Conservation (phyloP, 2,888 invertebrate species). For the Brachypalpus laphriformis region DNA sequence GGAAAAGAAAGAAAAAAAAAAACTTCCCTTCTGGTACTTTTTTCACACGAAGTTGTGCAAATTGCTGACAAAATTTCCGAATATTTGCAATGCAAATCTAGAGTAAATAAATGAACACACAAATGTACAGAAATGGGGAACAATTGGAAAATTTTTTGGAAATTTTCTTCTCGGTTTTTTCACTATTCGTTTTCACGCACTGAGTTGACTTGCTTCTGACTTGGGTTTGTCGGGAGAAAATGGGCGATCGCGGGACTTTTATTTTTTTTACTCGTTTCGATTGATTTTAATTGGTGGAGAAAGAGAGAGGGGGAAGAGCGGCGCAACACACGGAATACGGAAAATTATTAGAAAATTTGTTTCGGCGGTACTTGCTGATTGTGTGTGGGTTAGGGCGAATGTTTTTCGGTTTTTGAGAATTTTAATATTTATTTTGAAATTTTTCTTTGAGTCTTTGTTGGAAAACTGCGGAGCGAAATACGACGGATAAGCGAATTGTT, state of each 20-base stretch:
- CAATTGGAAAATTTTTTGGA: slow-evolving; percentile 5
- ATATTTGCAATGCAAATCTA: slow-evolving; percentile 24
- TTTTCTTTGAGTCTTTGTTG: slow-evolving; percentile 34
- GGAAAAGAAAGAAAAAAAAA: slow-evolving; percentile 45
- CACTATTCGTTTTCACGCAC: slow-evolving; percentile 64
- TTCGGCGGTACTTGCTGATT: slow-evolving; percentile 68
- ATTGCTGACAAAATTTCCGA: slow-evolving; percentile 10
- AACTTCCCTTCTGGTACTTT: slow-evolving; percentile 42
- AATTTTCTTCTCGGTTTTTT: slow-evolving; percentile 46
- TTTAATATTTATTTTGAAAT: slow-evolving; percentile 32
- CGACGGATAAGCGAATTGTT: slow-evolving; percentile 69
- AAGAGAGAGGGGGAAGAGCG: slow-evolving; percentile 34
- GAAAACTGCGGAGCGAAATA: slow-evolving; percentile 60
- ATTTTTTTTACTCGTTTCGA: slow-evolving; percentile 54
- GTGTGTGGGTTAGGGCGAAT: slow-evolving; percentile 22
- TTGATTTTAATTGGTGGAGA: slow-evolving; percentile 45
- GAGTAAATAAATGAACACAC: slow-evolving; percentile 55
- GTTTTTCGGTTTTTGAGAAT: slow-evolving; percentile 21
- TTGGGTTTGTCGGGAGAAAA: slow-evolving; percentile 62
- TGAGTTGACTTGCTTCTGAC: slow-evolving; percentile 50
- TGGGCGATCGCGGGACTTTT: slow-evolving; percentile 60
- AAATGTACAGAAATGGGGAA: slow-evolving; percentile 31
- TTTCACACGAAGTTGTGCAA: slow-evolving; percentile 46
- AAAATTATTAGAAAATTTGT: slow-evolving; percentile 42
- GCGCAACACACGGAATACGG: slow-evolving; percentile 65